Base-by-base conservation (phyloP, 2,797 vertebrate genomes). In the Pagetopsis macropterus region DNA sequence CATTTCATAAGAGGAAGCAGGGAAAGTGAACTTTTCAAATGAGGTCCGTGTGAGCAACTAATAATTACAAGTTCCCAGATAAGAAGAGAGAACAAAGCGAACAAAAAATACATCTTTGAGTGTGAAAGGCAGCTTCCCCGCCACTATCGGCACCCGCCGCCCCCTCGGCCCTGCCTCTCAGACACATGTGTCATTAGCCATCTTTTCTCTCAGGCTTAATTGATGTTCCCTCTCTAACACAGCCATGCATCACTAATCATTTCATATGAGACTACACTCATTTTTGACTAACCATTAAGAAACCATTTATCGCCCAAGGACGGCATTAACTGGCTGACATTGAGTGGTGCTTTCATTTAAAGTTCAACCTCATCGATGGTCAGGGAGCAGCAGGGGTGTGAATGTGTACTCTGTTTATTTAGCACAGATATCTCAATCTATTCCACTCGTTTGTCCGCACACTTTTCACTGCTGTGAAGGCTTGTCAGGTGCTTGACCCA, bases 231-330 rank as follows among this genome's bases (percentile, higher is more conserved):
- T 70, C 84, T 84, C 67, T 64, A 63, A 87, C 83, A 87, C 84
- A 83, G 83, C 75, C 89, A 81, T 80, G 90, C 83, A 27, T 90
- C 89, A 83, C 92, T 91, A 91, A 93, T 93, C 88, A 91, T 91
- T 91, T 91, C 80, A 90, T 89, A 86, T 62, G 78, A 88, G 87
- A 83, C 84, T 63, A 73, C 65, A 60, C 19, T 48, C 75, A 87
- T 75, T 71, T 48, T 67, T 58, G 83, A 91, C 85, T 83, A 85
- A 85, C 84, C 84, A 90, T 91, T 90, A 89, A 90, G 83, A 89
- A 87, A 72, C 70, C 84, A 89, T 91, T 91, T 83, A 86, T 89
- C 83, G 83, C 73, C 81, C 79, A 84, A 82, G 77, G 76, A 87
- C 60, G 3, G 66, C 70, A 76, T 85, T 88, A 88, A 89, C 72